Percentiles rank a stretch among this genome's conserved stretches.
Evolutionary conservation across 2,888 invertebrate species (phyloP).

Genomic region (Drosophila nr. perissopoda): DNA sequence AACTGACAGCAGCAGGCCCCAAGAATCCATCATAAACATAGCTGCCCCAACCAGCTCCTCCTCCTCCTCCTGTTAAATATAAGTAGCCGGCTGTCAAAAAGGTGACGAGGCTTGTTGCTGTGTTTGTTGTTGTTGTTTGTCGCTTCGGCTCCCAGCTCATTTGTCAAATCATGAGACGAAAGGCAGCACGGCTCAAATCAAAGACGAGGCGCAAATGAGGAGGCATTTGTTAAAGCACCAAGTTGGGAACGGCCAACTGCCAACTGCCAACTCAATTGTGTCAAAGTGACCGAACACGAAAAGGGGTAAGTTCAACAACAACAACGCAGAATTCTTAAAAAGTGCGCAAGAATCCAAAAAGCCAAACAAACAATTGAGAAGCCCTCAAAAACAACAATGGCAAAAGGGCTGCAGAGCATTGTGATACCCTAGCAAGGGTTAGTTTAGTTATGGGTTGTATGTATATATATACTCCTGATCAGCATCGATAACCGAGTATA

Average conservation of each 20-base stretch:
- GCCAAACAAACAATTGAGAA: constrained; percentile 34
- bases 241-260: background rate
- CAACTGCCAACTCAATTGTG: constrained; percentile 48
- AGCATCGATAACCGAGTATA: background rate
- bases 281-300: constrained; percentile 24
- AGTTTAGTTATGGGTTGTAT: background rate
- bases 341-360: constrained; percentile 50
- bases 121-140: background rate
- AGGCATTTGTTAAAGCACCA: constrained; percentile 58
- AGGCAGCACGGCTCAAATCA: constrained; percentile 55
- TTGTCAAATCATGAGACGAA: constrained; percentile 70
- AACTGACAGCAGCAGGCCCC: constrained; percentile 41
- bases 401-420: constrained; percentile 15
- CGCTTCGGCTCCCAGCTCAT: constrained; percentile 46
- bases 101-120: constrained; percentile 70
- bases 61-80: constrained; percentile 12
- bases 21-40: constrained; percentile 48
- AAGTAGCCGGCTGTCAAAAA: constrained; percentile 64
- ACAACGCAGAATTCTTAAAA: constrained; percentile 29
- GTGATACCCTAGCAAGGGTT: background rate
- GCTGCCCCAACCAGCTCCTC: background rate
- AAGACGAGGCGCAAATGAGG: constrained; percentile 71
- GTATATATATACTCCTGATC: background rate
- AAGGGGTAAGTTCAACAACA: constrained; percentile 19
- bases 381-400: constrained; percentile 14